Evolutionary conservation across 1,140 invertebrate genomes (phyloP).

Genomic region (Metopolophium dirhodum): DNA sequence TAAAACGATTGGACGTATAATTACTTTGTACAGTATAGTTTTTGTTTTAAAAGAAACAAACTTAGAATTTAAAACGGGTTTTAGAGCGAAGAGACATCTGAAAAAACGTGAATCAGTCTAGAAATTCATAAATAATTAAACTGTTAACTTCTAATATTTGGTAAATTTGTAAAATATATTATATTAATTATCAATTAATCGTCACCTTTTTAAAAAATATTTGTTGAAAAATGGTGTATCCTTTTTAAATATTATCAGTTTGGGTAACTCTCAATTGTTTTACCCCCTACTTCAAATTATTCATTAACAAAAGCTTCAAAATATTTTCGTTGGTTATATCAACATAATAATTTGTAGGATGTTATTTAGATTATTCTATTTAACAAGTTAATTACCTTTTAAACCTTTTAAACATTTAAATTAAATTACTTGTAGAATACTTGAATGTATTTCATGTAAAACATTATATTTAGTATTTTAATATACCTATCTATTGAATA

Average conservation of each 20-base stretch:
- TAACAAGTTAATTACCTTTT: constrained; percentile 16
- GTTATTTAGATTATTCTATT: neutral
- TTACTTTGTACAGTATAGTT: too few relatives aligned
- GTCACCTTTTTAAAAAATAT: neutral
- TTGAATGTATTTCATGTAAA: neutral
- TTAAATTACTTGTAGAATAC: neutral
- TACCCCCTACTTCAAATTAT: neutral
- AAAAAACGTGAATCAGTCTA: neutral
- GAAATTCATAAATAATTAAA: neutral
- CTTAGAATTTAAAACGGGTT: too few relatives aligned
- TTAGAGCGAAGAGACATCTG: too few relatives aligned
- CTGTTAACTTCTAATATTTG: neutral
- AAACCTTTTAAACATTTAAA: neutral
- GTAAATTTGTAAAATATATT: neutral
- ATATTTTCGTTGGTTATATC: neutral
- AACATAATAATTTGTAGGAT: neutral
- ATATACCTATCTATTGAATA: neutral
- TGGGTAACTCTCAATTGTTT: neutral
- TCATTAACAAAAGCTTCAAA: neutral
- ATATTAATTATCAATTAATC: neutral
- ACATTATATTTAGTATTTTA: neutral
- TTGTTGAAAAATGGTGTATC: neutral
- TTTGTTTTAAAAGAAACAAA: too few relatives aligned
- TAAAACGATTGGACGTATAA: too few relatives aligned
- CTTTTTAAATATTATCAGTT: neutral